Conservation (phyloP, 2,113 vertebrate genomes). For the Murina feae region DNA sequence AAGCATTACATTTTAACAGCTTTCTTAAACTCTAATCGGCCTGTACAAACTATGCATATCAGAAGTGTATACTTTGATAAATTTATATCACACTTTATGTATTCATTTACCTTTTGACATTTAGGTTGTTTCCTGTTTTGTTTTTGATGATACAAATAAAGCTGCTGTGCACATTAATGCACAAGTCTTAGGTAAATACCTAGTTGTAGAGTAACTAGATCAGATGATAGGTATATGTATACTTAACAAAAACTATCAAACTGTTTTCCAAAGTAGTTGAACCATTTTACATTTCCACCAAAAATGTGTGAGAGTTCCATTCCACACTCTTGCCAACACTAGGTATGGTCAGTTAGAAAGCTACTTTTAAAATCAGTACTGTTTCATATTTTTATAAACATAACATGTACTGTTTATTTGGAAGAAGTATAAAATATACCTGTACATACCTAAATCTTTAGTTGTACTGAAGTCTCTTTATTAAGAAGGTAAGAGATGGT, state of each 20-base stretch:
- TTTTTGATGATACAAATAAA: not conserved
- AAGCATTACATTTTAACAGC: not conserved
- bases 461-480: not conserved
- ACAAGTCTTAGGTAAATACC: not conserved
- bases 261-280: not conserved
- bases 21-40: not conserved
- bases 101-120: slow-evolving; percentile 5
- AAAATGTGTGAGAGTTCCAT: not conserved
- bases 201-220: not conserved
- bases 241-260: not conserved
- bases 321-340: not conserved
- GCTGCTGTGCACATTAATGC: not conserved
- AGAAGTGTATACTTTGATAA: not conserved
- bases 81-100: not conserved
- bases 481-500: not conserved
- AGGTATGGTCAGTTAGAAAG: not conserved
- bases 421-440: not conserved
- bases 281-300: not conserved
- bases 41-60: not conserved
- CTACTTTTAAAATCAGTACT: not conserved
- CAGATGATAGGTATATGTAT: not conserved
- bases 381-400: not conserved
- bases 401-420: not conserved
- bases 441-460: too few relatives aligned
- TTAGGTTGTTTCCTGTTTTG: not conserved